Conservation (phyloP, 1,140 invertebrate genomes). For the Temnothorax nylanderi region DNA sequence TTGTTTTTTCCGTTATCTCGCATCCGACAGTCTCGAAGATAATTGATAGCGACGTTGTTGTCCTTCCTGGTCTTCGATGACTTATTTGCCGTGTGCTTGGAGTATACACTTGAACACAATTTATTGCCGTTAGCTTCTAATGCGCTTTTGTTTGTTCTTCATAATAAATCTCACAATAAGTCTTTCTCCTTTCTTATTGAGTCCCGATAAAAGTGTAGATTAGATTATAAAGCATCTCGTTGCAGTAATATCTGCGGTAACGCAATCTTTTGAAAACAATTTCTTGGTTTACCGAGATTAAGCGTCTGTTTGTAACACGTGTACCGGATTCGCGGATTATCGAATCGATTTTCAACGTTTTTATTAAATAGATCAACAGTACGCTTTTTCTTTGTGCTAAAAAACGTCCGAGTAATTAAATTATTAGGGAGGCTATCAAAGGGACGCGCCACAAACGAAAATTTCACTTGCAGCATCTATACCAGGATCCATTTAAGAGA, state of each 20-base stretch:
- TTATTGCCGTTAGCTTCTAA: background rate
- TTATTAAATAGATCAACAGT: background rate
- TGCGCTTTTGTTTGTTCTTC: background rate
- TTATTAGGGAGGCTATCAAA: constrained; percentile 17
- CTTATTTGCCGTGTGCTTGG: background rate
- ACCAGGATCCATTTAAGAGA: background rate
- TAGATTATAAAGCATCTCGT: background rate
- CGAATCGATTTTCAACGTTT: constrained; percentile 22
- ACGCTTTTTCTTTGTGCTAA: background rate
- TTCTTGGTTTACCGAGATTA: background rate
- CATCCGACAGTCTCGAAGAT: background rate
- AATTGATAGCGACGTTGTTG: background rate
- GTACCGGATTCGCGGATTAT: background rate
- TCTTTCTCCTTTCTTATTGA: background rate
- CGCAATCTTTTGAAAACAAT: background rate
- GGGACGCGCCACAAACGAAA: background rate
- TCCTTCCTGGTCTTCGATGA: background rate
- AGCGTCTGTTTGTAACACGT: background rate
- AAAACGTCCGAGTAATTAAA: constrained; percentile 16
- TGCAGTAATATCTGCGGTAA: background rate
- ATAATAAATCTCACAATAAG: background rate
- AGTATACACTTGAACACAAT: background rate
- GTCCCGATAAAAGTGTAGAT: background rate
- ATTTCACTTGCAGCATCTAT: background rate
- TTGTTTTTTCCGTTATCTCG: background rate